Conservation (phyloP, 2,113 vertebrate genomes). For the Copsychus sechellarum region DNA sequence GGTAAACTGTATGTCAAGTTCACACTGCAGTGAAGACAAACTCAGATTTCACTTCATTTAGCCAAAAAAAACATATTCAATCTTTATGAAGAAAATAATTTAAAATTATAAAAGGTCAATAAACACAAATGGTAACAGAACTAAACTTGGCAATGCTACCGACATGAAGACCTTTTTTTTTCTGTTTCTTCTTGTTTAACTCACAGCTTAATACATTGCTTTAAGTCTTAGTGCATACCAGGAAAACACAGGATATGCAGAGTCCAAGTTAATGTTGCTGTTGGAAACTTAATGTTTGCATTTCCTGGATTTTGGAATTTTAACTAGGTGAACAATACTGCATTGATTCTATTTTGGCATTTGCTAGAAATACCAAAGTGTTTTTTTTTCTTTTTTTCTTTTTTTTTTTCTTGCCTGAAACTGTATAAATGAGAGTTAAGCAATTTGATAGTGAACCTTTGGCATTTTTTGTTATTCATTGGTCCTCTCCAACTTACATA, state of each 20-base stretch:
- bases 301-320: constrained; percentile 54
- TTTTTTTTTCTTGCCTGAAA: not conserved
- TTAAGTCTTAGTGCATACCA: constrained; percentile 33
- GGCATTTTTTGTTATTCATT: not conserved
- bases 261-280: constrained; percentile 63
- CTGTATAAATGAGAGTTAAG: not conserved
- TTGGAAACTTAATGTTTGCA: constrained; percentile 64
- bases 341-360: constrained; percentile 61
- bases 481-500: not conserved
- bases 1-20: not conserved
- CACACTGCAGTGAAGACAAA: constrained; percentile 8
- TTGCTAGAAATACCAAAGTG: not conserved
- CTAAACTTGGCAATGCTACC: not conserved
- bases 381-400: not conserved
- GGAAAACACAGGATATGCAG: constrained; percentile 47
- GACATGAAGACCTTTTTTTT: not conserved
- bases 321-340: constrained; percentile 53
- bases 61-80: not conserved
- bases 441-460: not conserved
- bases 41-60: not conserved
- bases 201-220: constrained; percentile 40
- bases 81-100: constrained; percentile 9
- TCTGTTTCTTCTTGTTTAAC: constrained; percentile 51
- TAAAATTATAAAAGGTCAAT: not conserved
- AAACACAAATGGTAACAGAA: constrained; percentile 22